Evolutionary conservation across 1,140 invertebrate genomes (phyloP).

Genomic region (Lethocerus indicus): DNA sequence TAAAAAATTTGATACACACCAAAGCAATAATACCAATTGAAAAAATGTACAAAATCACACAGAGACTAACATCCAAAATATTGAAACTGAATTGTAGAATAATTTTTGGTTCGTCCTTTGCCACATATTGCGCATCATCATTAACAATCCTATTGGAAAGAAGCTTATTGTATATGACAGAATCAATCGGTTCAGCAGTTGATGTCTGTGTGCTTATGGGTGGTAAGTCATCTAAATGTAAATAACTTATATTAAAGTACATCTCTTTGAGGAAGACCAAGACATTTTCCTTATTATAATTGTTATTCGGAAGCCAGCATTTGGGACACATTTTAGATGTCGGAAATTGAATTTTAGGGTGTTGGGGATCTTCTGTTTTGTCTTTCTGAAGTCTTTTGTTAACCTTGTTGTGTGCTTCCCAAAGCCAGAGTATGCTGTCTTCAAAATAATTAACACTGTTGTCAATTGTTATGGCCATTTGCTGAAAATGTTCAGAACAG

Average conservation of each 20-base stretch:
- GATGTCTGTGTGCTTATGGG: conserved; percentile 1
- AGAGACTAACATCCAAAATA: conserved; percentile 54
- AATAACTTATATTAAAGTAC: conserved; percentile 33
- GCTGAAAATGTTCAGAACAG: conserved; percentile 71
- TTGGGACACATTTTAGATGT: conserved; percentile 40
- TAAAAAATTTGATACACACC: conserved; percentile 58
- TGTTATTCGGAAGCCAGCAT: conserved; percentile 39
- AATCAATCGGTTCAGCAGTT: conserved; percentile 16
- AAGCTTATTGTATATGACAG: conserved; percentile 16
- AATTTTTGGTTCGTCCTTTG: too few relatives aligned
- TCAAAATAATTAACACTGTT: conserved; percentile 46
- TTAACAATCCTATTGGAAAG: conserved; percentile 9
- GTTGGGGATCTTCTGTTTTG: conserved; percentile 72
- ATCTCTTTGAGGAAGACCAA: conserved; percentile 55
- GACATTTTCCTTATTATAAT: conserved; percentile 53
- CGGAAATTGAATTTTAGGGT: conserved; percentile 88
- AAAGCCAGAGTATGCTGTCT: conserved; percentile 81
- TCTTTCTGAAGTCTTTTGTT: conserved; percentile 77
- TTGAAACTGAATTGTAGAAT: conserved; percentile 34
- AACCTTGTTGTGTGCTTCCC: conserved; percentile 86
- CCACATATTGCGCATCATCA: too few relatives aligned
- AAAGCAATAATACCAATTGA: conserved; percentile 50
- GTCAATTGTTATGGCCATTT: conserved; percentile 55
- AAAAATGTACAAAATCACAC: conserved; percentile 49
- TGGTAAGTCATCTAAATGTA: conserved; percentile 7